Evolutionary conservation across 2,888 invertebrate genomes (phyloP).

Genomic region (Epinotia demarniana): DNA sequence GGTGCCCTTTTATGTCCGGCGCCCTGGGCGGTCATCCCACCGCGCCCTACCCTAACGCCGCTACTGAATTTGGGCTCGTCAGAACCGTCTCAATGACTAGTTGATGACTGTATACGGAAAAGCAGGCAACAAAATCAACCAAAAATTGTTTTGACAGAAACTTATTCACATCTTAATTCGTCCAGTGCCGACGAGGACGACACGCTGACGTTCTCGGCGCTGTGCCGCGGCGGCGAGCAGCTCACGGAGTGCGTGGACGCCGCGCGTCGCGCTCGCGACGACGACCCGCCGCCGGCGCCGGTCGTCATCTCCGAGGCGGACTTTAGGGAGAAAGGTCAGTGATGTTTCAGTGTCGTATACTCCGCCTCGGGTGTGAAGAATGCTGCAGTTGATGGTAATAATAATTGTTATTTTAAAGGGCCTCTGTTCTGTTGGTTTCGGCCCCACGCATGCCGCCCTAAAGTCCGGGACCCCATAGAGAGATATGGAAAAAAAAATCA

Average conservation of each 20-base stretch:
- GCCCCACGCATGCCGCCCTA: no score
- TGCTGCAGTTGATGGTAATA: background rate
- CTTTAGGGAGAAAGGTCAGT: slow-evolving; percentile 77
- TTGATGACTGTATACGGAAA: no score
- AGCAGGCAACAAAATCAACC: no score
- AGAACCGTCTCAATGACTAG: no score
- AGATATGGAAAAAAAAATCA: no score
- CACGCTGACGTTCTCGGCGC: slow-evolving; percentile 59
- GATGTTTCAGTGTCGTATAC: background rate
- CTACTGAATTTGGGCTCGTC: no score
- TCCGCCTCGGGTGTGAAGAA: background rate
- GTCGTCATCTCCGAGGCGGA: slow-evolving; percentile 79
- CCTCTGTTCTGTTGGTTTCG: no score
- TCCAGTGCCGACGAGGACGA: slow-evolving; percentile 60
- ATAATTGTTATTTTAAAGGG: no score
- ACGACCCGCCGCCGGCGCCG: slow-evolving; percentile 60
- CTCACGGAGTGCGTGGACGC: slow-evolving; percentile 54
- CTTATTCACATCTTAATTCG: background rate
- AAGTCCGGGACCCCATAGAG: no score
- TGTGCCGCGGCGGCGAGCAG: slow-evolving; percentile 61
- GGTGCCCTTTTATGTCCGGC: no score
- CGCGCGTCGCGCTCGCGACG: slow-evolving; percentile 43
- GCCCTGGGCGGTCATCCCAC: no score
- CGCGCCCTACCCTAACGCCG: no score
- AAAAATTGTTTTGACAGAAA: background rate